Conservation (phyloP, 1,140 invertebrate species). For the Oppia nitens region DNA sequence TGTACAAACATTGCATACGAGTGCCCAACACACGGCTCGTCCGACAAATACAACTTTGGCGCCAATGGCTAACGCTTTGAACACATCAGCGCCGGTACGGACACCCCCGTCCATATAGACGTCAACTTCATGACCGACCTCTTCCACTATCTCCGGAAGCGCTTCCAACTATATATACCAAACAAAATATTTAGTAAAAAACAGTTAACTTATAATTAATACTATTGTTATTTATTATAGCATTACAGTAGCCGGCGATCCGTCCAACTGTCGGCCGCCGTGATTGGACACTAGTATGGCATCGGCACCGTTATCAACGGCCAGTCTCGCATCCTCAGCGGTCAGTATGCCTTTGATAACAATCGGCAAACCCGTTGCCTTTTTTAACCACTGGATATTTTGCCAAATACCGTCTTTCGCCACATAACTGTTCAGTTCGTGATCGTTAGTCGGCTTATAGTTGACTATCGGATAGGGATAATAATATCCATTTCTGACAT, state of each 20-base stretch:
- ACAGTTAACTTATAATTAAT: no score
- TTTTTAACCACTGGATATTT: constrained; percentile 61
- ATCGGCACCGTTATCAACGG: constrained; percentile 48
- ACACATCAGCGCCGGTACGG: constrained; percentile 62
- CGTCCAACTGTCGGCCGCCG: constrained; percentile 72
- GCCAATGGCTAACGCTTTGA: constrained; percentile 74
- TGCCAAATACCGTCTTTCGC: constrained; percentile 59
- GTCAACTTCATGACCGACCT: constrained; percentile 45
- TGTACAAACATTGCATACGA: constrained; percentile 52
- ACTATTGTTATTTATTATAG: not conserved
- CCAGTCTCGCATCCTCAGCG: constrained; percentile 59
- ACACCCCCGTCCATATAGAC: constrained; percentile 78
- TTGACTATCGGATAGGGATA: no score
- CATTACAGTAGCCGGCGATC: constrained; percentile 51
- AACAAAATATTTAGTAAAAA: not conserved
- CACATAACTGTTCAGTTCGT: constrained; percentile 50
- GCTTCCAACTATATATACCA: constrained; percentile 54
- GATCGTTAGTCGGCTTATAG: constrained; percentile 33
- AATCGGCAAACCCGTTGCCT: constrained; percentile 51
- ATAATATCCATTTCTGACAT: no score
- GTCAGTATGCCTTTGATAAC: constrained; percentile 76
- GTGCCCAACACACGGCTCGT: constrained; percentile 67
- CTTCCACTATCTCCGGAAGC: constrained; percentile 56
- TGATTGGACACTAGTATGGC: constrained; percentile 79
- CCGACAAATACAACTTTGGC: constrained; percentile 70